Percentiles rank a stretch among this genome's conserved stretches.
Evolutionary conservation across 2,888 invertebrate species (phyloP).

Genomic region (Chymomyza fuscimana): DNA sequence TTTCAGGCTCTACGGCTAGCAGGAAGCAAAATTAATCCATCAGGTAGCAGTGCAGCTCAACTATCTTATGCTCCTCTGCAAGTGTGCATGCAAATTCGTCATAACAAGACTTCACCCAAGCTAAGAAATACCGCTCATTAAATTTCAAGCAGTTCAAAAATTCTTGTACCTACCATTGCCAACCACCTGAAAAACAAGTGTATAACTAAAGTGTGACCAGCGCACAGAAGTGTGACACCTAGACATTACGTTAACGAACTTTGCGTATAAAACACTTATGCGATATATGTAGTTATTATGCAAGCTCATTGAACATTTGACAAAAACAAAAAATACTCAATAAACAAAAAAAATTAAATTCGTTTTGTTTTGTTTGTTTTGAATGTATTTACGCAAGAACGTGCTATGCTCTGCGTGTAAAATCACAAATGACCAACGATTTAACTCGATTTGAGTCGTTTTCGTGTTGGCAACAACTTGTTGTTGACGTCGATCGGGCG

Average conservation of each 20-base stretch:
- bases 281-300: conserved; percentile 23
- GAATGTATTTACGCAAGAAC: conserved; percentile 39
- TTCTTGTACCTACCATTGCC: too few relatives aligned
- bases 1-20: too few relatives aligned
- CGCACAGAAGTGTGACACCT: background rate
- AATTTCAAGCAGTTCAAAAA: background rate
- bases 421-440: conserved; percentile 36
- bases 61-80: background rate
- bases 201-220: background rate
- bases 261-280: conserved; percentile 16
- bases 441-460: background rate
- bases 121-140: too few relatives aligned
- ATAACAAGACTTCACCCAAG: background rate
- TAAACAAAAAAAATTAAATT: too few relatives aligned
- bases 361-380: background rate
- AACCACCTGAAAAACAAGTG: too few relatives aligned
- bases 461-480: background rate
- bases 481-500: conserved; percentile 4
- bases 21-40: too few relatives aligned
- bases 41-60: too few relatives aligned
- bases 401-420: conserved; percentile 40
- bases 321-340: conserved; percentile 11
- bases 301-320: conserved; percentile 35
- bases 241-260: conserved; percentile 6
- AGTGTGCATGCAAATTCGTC: background rate